These are phyloP conservation scores for Netelia inedita DNA, from an alignment of 2,888 invertebrate species.

Conservation along the genomic window DNA sequence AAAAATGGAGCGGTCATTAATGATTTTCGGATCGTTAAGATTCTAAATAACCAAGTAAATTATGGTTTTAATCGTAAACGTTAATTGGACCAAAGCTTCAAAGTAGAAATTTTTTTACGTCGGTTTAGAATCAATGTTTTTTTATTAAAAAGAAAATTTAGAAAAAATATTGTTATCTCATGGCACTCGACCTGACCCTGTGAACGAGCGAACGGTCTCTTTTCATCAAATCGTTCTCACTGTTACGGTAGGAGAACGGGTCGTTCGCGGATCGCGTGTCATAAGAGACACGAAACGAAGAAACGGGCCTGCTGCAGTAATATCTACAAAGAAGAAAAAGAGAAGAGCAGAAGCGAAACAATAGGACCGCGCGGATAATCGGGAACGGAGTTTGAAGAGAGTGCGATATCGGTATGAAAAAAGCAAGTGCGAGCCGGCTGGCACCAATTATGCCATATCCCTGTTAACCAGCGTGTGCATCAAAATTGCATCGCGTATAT, in stretches of 20 bases:
- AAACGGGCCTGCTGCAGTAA: background rate
- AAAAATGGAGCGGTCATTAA: slow-evolving; percentile 26
- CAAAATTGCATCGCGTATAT: slow-evolving; percentile 77
- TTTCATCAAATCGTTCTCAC: slow-evolving; percentile 12
- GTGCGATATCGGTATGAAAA: slow-evolving; percentile 69
- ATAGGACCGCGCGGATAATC: slow-evolving; percentile 32
- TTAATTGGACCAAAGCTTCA: too few species aligned
- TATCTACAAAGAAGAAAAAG: slow-evolving; percentile 1
- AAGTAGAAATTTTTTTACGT: background rate
- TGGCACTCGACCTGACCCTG: slow-evolving; percentile 1
- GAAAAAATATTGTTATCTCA: background rate
- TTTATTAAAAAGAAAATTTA: background rate
- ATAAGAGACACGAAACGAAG: slow-evolving; percentile 31
- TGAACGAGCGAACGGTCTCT: slow-evolving; percentile 29
- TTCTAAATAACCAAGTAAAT: slow-evolving; percentile 3
- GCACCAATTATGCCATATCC: slow-evolving; percentile 76
- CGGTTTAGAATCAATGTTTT: background rate
- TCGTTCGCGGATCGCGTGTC: slow-evolving; percentile 50
- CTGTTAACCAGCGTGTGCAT: slow-evolving; percentile 81
- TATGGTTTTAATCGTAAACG: background rate
- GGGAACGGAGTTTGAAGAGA: slow-evolving; percentile 15
- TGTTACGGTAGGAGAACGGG: slow-evolving; percentile 41
- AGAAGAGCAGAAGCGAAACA: slow-evolving; percentile 5
- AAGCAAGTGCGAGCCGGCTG: slow-evolving; percentile 71
- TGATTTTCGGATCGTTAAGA: background rate